Conservation (phyloP, 2,888 invertebrate species). For the Linnaemya vulpina region DNA sequence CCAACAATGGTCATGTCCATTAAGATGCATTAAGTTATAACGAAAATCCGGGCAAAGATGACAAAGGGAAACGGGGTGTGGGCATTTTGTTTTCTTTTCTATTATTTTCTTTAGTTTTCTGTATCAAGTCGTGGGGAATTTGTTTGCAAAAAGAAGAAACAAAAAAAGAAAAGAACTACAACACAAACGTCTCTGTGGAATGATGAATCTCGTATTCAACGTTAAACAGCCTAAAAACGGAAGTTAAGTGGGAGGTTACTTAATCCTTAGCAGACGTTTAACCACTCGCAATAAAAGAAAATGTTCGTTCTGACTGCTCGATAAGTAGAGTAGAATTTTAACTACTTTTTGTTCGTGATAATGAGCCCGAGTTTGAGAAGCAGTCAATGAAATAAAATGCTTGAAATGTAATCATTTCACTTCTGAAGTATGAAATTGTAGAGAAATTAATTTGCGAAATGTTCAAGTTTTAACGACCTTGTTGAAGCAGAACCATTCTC, state of each 20-base stretch:
- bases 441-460: conserved; percentile 44
- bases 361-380: conserved; percentile 37
- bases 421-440: conserved; percentile 44
- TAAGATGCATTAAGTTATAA: conserved; percentile 67
- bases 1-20: conserved; percentile 70
- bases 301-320: conserved; percentile 13
- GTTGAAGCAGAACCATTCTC: background rate
- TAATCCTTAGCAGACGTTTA: conserved; percentile 69
- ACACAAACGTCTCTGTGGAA: conserved; percentile 37
- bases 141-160: background rate
- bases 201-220: conserved; percentile 42
- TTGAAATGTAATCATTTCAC: conserved; percentile 41
- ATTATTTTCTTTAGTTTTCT: conserved; percentile 28
- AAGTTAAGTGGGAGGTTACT: conserved; percentile 70
- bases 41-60: conserved; percentile 1
- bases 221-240: conserved; percentile 70
- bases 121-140: conserved; percentile 20
- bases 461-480: conserved; percentile 50
- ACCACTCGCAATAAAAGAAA: conserved; percentile 38
- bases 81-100: conserved; percentile 40
- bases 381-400: conserved; percentile 3
- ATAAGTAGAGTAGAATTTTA: conserved; percentile 23
- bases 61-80: conserved; percentile 39
- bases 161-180: too few species aligned
- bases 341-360: conserved; percentile 35